These are phyloP conservation scores for Hetaerina titia DNA, from an alignment of 2,888 invertebrate species.

Conservation along the genomic window DNA sequence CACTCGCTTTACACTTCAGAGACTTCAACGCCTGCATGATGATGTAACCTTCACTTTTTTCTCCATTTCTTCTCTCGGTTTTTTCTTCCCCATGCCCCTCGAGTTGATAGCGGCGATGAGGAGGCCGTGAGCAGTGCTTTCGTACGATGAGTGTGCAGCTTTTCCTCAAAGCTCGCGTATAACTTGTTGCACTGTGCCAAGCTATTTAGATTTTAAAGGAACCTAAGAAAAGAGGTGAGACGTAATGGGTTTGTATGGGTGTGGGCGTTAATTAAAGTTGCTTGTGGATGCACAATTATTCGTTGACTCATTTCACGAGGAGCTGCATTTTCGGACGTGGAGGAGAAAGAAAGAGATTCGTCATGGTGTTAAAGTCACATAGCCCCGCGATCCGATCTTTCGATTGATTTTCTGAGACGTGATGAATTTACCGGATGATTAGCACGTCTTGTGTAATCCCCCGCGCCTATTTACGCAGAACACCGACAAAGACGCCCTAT, in stretches of 20 bases:
- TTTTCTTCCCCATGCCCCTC: background rate
- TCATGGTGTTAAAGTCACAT: background rate
- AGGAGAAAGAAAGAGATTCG: background rate
- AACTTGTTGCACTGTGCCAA: background rate
- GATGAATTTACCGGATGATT: background rate
- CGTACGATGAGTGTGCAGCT: background rate
- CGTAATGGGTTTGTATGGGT: background rate
- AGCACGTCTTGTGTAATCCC: background rate
- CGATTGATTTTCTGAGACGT: slow-evolving; percentile 9
- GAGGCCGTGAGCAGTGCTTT: background rate
- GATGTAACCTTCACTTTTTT: background rate
- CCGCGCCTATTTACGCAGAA: background rate
- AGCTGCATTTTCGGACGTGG: background rate
- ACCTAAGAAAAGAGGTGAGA: background rate
- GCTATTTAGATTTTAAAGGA: slow-evolving; percentile 8
- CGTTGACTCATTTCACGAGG: background rate
- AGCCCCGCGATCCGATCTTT: background rate
- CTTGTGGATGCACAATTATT: slow-evolving; percentile 14
- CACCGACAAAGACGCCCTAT: background rate
- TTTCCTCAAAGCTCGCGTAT: background rate
- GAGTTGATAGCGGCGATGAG: slow-evolving; percentile 13
- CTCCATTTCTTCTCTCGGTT: background rate
- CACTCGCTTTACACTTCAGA: slow-evolving; percentile 39
- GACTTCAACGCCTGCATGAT: slow-evolving; percentile 61
- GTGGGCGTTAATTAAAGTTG: slow-evolving; percentile 20